Base-by-base conservation (phyloP, 2,888 invertebrate genomes). In the Aquatica leii region DNA sequence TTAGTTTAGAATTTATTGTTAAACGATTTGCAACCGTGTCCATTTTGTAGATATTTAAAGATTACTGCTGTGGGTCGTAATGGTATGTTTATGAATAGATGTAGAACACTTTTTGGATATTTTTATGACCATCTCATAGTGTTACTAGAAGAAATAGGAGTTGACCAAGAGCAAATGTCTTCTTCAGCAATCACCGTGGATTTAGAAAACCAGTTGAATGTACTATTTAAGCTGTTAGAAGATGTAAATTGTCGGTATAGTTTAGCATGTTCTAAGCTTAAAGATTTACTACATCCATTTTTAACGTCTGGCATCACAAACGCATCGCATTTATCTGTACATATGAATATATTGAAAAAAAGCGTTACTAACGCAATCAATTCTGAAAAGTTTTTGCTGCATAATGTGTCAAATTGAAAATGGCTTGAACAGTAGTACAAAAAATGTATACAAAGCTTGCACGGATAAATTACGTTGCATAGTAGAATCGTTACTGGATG, bases 391-490 rank as follows among this genome's bases (percentile, higher is more conserved):
- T 86, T 43, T 82, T 85, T 41, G 78, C 79, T 14, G 81, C 83
- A 2, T 93, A 15, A 86, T 94, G 80, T 84, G 86, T 64, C 87
- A 93, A 59, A 83, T 96, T 24, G 92, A 92, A 78, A 85, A 86
- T 4, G 54, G 67, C 1, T 56, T 69, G 20, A 67, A 66, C 24
- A 20, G 21, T 9, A n/a, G n/a, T n/a, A n/a, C n/a, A n/a, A 68
- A 67, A 40, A 69, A 67, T 46, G 71, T 75, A 62, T 83, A 86
- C 20, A 84, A 86, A 35, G 88, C 91, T 0, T 91, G 92, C 1
- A 91, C 92, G 0, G 95, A 96, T 78, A 95, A 95, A 78, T 81
- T 96, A 67, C n/a, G n/a, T n/a, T n/a, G n/a, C n/a, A n/a, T n/a
- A n/a, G n/a, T n/a, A n/a, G n/a, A n/a, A n/a, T n/a, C 86, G 93